Evolutionary conservation across 2,888 invertebrate species (phyloP).

Genomic region (Xestoiulus laeticollis): DNA sequence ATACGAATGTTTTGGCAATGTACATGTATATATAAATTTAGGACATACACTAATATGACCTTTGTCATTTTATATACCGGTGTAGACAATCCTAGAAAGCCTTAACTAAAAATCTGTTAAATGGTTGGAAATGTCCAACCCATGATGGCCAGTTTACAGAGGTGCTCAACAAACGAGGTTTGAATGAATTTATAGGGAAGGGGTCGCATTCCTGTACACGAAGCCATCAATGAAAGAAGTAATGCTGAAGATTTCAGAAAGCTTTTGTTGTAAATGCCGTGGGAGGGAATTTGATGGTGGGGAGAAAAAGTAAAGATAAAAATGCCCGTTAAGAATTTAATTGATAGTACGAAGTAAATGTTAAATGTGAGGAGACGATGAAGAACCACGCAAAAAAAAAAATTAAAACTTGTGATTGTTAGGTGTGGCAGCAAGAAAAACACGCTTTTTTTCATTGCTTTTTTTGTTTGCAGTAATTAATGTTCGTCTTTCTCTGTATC

Average conservation of each 20-base stretch:
- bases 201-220: conserved; percentile 1
- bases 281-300: conserved; percentile 46
- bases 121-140: neutral
- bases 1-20: too few relatives aligned
- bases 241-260: conserved; percentile 43
- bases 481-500: conserved; percentile 32
- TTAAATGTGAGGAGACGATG: conserved; percentile 20
- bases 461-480: conserved; percentile 34
- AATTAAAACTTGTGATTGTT: conserved; percentile 4
- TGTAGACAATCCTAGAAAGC: too few relatives aligned
- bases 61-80: too few relatives aligned
- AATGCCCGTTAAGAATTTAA: conserved; percentile 49
- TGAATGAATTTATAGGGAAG: neutral
- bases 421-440: neutral
- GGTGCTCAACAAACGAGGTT: conserved; percentile 14
- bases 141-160: neutral
- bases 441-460: conserved; percentile 3
- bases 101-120: too few relatives aligned
- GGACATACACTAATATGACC: too few relatives aligned
- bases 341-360: conserved; percentile 44
- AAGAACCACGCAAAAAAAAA: neutral
- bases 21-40: too few relatives aligned
- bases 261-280: conserved; percentile 42
- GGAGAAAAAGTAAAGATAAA: conserved; percentile 31
- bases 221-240: conserved; percentile 27